phyloP scores from a whole-genome alignment of 2,888 invertebrate species.

The Portevinia maculata region DNA sequence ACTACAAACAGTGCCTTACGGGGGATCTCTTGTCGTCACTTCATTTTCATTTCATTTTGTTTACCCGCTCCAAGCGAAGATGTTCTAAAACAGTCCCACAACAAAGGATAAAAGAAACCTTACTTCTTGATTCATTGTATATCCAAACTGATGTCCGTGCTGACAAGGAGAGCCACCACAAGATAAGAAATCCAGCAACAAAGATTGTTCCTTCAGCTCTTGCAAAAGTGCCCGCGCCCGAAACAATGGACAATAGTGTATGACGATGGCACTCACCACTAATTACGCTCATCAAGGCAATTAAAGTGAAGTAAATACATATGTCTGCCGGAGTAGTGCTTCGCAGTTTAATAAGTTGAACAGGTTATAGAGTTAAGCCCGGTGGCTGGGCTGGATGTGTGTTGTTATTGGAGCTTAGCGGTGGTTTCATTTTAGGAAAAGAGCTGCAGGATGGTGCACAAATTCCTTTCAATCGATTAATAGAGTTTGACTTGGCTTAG shows the following conservation, averaged over 20 bases:
- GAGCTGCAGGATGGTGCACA: conserved; percentile 14
- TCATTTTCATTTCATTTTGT: conserved; percentile 7
- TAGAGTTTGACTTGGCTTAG: conserved; percentile 40
- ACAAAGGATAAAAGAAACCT: conserved; percentile 49
- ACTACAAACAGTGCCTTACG: conserved; percentile 27
- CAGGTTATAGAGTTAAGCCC: conserved; percentile 39
- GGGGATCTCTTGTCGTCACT: conserved; percentile 14
- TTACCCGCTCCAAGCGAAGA: not conserved
- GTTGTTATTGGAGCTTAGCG: conserved; percentile 14
- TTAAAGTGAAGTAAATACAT: conserved; percentile 70
- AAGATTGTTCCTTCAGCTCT: not conserved
- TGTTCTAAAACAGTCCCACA: not conserved
- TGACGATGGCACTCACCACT: conserved; percentile 67
- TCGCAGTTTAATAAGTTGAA: conserved; percentile 69
- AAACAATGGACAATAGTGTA: conserved; percentile 58
- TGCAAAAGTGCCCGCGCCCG: conserved; percentile 27
- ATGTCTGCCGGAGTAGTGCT: conserved; percentile 60
- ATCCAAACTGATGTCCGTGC: conserved; percentile 57
- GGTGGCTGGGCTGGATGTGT: conserved; percentile 17
- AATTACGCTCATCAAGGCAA: conserved; percentile 73
- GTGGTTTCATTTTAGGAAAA: conserved; percentile 45
- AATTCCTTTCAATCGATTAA: conserved; percentile 71
- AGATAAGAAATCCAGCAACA: conserved; percentile 4
- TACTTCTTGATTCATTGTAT: conserved; percentile 42
- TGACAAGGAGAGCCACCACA: conserved; percentile 54